A percentile compares a stretch with the other conserved stretches of the same genome.
These are phyloP conservation scores for Halcyon badia DNA, from an alignment of 2,797 vertebrate genomes.

Conservation along the genomic window DNA sequence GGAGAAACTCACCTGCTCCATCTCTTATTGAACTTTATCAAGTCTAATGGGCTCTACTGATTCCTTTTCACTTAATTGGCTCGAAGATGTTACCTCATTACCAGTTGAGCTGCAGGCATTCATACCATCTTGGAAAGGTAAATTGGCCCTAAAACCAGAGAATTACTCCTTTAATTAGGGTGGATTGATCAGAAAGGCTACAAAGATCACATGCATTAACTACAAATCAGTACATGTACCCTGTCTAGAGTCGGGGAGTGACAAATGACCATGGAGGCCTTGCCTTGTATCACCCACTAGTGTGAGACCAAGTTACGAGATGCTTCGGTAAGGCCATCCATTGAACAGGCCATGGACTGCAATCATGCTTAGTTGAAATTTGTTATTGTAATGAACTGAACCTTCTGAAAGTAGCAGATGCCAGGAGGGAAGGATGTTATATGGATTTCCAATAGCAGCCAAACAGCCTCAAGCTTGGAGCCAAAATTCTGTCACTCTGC, in stretches of 20 bases:
- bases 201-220: slow-evolving; percentile 32
- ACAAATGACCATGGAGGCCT: not conserved
- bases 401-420: slow-evolving; percentile 68
- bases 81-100: slow-evolving; percentile 69
- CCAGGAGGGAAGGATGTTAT: slow-evolving; percentile 58
- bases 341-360: not conserved
- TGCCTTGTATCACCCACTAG: not conserved
- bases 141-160: slow-evolving; percentile 49
- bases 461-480: slow-evolving; percentile 57
- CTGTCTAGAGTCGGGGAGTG: not conserved
- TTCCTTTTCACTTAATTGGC: slow-evolving; percentile 75
- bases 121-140: slow-evolving; percentile 43
- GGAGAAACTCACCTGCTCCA: not conserved
- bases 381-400: slow-evolving; percentile 69
- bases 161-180: slow-evolving; percentile 75
- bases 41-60: slow-evolving; percentile 44
- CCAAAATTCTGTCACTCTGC: slow-evolving; percentile 71
- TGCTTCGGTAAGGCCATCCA: not conserved
- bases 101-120: slow-evolving; percentile 58
- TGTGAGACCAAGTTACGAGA: not conserved
- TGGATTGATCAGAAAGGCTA: slow-evolving; percentile 71
- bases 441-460: slow-evolving; percentile 77
- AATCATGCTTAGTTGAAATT: not conserved
- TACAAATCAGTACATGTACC: slow-evolving; percentile 19
- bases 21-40: slow-evolving; percentile 58